Evolutionary conservation across 1,140 invertebrate species (phyloP).

Genomic region (Sinella curviseta): DNA sequence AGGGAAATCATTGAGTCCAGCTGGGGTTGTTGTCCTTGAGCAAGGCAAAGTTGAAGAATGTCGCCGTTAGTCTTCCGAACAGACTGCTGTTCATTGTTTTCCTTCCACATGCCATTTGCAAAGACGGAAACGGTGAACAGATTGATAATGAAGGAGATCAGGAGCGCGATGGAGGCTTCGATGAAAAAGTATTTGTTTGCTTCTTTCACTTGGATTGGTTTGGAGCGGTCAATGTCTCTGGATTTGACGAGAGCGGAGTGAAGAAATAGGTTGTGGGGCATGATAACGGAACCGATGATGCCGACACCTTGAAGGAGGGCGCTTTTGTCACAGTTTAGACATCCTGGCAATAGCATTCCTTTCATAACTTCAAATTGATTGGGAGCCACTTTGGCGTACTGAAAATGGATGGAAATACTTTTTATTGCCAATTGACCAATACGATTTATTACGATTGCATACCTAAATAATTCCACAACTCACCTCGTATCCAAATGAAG

Average conservation of each 20-base stretch:
- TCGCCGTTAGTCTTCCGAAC: conserved; percentile 34
- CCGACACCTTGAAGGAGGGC: conserved; percentile 81
- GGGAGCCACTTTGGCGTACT: conserved; percentile 76
- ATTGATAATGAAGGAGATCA: conserved; percentile 86
- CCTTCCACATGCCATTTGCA: conserved; percentile 75
- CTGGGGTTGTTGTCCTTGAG: neutral
- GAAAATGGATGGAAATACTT: conserved; percentile 39
- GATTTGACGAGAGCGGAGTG: conserved; percentile 93
- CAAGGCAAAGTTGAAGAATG: conserved; percentile 55
- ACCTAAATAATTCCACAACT: conserved; percentile 38
- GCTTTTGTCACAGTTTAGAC: conserved; percentile 67
- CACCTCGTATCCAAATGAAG: conserved; percentile 89
- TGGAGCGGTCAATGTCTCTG: conserved; percentile 73
- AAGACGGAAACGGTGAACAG: conserved; percentile 87
- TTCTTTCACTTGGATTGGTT: conserved; percentile 71
- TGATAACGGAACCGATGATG: conserved; percentile 89
- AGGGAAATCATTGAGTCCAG: too few species aligned
- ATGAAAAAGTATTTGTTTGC: conserved; percentile 89
- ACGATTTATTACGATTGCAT: neutral
- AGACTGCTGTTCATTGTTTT: conserved; percentile 5
- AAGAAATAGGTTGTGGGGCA: conserved; percentile 94
- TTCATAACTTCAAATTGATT: conserved; percentile 70
- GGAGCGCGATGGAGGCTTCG: conserved; percentile 72
- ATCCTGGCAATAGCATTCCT: conserved; percentile 82
- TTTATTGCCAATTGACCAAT: neutral